These are phyloP conservation scores for Ophion ventricosus DNA, from an alignment of 2,888 invertebrate species.

Conservation along the genomic window DNA sequence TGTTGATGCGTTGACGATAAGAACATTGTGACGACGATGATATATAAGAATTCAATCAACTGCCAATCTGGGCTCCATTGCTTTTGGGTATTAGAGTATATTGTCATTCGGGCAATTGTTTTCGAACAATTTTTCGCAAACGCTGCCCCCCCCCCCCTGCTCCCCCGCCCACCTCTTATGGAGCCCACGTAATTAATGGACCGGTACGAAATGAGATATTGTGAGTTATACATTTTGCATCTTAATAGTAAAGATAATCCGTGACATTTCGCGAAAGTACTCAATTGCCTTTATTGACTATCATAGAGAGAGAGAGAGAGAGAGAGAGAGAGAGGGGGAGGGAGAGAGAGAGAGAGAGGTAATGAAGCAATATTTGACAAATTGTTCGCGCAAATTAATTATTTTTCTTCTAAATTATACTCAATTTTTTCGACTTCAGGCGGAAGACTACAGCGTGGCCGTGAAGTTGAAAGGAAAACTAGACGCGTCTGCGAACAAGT, in stretches of 20 bases:
- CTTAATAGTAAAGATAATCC: slow-evolving; percentile 15
- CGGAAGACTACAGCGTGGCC: background rate
- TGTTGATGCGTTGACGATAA: background rate
- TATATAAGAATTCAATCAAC: background rate
- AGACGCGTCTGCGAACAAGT: background rate
- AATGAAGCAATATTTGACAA: background rate
- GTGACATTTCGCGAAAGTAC: slow-evolving; percentile 46
- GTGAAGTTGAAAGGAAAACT: background rate
- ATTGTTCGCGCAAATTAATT: slow-evolving; percentile 11
- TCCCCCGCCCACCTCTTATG: no score
- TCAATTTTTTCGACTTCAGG: background rate
- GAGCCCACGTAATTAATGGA: no score
- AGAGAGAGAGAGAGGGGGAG: background rate
- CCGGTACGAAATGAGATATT: slow-evolving; percentile 31
- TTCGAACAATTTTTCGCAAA: no score
- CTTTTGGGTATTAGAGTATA: no score
- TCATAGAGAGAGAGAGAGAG: background rate
- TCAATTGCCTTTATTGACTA: background rate
- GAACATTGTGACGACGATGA: background rate
- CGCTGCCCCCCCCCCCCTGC: no score
- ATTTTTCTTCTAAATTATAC: background rate
- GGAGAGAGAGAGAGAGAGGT: background rate
- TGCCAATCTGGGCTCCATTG: background rate
- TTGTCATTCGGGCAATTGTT: no score
- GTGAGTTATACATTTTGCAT: background rate